Conservation (phyloP, 2,797 vertebrate species). For the Morelia viridis region DNA sequence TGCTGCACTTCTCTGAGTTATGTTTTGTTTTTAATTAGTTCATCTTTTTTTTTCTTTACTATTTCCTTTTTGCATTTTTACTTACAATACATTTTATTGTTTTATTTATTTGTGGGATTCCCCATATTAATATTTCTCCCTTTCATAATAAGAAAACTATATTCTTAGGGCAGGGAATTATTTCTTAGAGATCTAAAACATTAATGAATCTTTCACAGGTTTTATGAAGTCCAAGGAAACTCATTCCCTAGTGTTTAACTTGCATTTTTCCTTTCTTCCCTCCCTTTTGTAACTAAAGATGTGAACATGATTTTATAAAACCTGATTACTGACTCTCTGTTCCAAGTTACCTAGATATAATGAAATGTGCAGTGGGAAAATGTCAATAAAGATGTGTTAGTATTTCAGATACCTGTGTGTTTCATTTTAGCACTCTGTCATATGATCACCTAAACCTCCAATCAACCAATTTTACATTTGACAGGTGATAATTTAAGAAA, state of each 20-base stretch:
- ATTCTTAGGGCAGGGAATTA: background rate
- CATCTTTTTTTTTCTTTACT: background rate
- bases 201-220: background rate
- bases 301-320: constrained; percentile 55
- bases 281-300: constrained; percentile 40
- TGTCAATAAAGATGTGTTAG: background rate
- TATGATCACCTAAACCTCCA: constrained; percentile 20
- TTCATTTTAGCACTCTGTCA: background rate
- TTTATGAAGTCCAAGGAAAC: background rate
- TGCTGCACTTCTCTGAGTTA: background rate
- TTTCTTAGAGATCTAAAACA: background rate
- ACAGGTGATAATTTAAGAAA: background rate
- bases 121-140: background rate
- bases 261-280: background rate
- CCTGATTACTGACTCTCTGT: constrained; percentile 46
- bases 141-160: background rate
- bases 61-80: background rate
- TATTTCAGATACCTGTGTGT: constrained; percentile 13
- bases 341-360: constrained; percentile 38
- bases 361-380: constrained; percentile 39
- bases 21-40: background rate
- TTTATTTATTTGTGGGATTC: no score
- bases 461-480: constrained; percentile 6
- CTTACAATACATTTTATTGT: background rate
- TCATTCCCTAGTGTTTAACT: background rate